Conservation (phyloP, 2,797 vertebrate genomes). For the Buceros bicornis region DNA sequence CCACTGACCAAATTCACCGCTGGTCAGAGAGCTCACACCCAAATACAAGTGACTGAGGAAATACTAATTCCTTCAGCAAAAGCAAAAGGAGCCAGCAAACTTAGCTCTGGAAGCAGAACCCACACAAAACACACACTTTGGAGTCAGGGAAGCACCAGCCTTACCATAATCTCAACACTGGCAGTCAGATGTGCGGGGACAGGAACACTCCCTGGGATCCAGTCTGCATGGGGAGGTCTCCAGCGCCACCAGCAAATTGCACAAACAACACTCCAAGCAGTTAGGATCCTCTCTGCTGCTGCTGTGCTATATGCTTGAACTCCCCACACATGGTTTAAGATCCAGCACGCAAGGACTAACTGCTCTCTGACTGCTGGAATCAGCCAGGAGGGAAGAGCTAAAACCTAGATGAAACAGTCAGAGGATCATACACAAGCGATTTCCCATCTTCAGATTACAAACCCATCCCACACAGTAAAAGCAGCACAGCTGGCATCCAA, state of each 20-base stretch:
- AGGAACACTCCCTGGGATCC: background rate
- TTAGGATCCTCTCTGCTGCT: background rate
- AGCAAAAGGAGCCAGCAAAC: background rate
- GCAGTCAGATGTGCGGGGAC: background rate
- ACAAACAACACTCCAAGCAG: accelerated
- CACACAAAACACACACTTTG: background rate
- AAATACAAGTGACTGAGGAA: background rate
- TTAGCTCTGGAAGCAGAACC: background rate
- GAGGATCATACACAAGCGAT: background rate
- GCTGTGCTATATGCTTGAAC: background rate
- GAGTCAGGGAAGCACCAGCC: background rate
- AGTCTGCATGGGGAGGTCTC: background rate
- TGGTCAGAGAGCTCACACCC: background rate
- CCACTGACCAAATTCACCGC: background rate
- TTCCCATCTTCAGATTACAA: constrained; percentile 18
- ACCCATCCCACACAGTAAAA: background rate
- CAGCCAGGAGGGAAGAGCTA: background rate
- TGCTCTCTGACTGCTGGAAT: background rate
- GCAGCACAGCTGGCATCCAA: background rate
- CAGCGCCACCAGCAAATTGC: background rate
- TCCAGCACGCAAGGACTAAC: background rate
- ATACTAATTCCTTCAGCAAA: background rate
- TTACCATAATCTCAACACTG: background rate
- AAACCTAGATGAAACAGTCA: background rate
- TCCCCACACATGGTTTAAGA: background rate